Evolutionary conservation across 1,140 invertebrate species (phyloP), one percentile per base, ranked within the genome.

Genomic region (Ruditapes philippinarum): DNA sequence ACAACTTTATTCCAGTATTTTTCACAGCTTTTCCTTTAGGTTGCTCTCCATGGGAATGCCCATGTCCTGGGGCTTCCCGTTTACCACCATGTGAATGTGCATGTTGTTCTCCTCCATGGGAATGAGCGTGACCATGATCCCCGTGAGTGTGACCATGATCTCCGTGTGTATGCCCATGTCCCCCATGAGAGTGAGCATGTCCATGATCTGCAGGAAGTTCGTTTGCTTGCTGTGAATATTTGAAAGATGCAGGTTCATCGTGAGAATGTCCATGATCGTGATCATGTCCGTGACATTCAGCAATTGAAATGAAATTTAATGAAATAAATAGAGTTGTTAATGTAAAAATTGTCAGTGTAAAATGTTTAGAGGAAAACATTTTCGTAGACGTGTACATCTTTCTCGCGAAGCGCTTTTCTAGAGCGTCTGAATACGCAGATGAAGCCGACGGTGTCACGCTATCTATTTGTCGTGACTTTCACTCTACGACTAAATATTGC

Each of bases 151-250:
- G 94, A 33, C 92, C 91, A 82, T 92, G 90, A 9, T 45, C 82
- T 19, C 92, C 90, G 57, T 93, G 89, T 12, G 89, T 62, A 74
- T 94, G 92, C 1, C 90, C 92, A 74, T 93, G 91, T 40, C 49
- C 89, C 19, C 78, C 80, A 17, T 89, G 81, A 19, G 70, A 38
- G 51, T 73, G 51, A 40, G 45, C 57, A 38, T 70, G 45, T 25
- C 87, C 89, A 38, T 93, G 91, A 80, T 88, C 76, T 0, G n/a
- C 73, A 98, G 98, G 94, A 98, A 98, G 80, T 98, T 97, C 92
- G 65, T 95, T 95, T 12, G 94, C 93, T 81, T 93, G 73, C 68
- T 86, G 68, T 12, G 91, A 92, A 89, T 94, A 95, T 80, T 94
- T 94, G 38, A 94, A 94, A 5, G 92, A 93, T 0, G 92, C 73